Conservation (phyloP, 2,113 vertebrate genomes). For the Notothenia coriiceps region DNA sequence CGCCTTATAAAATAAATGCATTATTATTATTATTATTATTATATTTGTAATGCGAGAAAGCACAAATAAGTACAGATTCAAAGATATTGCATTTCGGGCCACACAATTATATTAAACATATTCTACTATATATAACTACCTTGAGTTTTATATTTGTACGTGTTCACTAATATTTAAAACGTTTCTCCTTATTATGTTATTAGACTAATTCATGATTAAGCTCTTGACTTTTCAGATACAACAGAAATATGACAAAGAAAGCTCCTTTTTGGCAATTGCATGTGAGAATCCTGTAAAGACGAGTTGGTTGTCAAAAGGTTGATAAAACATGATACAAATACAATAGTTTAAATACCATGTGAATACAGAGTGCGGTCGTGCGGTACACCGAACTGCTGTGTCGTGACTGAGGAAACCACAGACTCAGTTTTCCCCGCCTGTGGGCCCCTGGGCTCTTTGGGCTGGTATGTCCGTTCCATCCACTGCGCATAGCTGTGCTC, state of each 20-base stretch:
- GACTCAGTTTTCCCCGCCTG: conserved; percentile 16
- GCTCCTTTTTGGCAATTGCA: neutral
- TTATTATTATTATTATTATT: no score
- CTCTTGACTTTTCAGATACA: no score
- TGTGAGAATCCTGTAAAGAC: neutral
- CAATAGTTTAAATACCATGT: conserved; percentile 54
- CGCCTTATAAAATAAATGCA: no score
- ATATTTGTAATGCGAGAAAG: neutral
- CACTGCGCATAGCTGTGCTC: conserved; percentile 94
- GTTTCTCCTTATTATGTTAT: no score
- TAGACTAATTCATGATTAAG: no score
- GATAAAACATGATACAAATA: neutral
- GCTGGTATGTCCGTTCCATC: conserved; percentile 84
- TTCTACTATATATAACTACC: no score
- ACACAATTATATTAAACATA: no score
- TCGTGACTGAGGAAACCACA: neutral
- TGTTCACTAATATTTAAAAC: no score
- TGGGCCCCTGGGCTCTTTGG: conserved; percentile 32
- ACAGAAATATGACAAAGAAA: no score
- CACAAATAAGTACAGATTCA: neutral
- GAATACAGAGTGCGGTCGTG: conserved; percentile 28
- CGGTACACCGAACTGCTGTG: conserved; percentile 8
- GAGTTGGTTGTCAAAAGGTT: neutral
- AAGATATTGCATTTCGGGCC: neutral
- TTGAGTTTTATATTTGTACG: no score